Evolutionary conservation across 2,888 invertebrate genomes (phyloP).

Genomic region (Serrognathus titanus): DNA sequence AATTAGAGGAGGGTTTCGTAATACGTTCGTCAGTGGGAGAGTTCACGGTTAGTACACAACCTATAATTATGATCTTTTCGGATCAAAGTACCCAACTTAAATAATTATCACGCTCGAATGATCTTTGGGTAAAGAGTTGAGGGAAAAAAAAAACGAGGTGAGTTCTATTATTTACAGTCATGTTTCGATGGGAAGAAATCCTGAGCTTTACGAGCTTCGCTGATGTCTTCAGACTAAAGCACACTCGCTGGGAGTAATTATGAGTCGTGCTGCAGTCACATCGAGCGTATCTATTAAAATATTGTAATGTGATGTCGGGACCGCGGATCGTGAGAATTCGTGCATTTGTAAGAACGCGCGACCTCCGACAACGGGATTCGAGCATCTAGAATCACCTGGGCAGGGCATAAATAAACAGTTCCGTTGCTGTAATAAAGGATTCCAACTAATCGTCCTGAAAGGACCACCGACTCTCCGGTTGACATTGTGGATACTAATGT

Average conservation of each 20-base stretch:
- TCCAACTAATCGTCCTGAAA: constrained; percentile 26
- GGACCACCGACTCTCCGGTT: constrained; percentile 11
- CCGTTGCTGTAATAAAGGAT: constrained; percentile 23
- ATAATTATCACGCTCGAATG: constrained; percentile 16
- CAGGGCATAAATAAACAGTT: constrained; percentile 29
- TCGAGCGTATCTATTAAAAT: constrained; percentile 31
- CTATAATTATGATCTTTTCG: constrained; percentile 19
- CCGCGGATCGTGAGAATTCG: constrained; percentile 35
- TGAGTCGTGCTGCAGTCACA: constrained; percentile 29
- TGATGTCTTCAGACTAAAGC: constrained; percentile 11
- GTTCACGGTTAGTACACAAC: constrained; percentile 3
- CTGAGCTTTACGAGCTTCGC: constrained; percentile 15
- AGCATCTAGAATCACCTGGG: constrained; percentile 33
- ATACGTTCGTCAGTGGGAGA: background rate
- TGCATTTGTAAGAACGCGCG: constrained; percentile 31
- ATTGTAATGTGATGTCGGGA: constrained; percentile 29
- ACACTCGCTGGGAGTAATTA: constrained; percentile 25
- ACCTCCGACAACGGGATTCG: constrained; percentile 33
- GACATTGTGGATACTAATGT: constrained; percentile 1
- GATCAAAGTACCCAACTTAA: constrained; percentile 7
- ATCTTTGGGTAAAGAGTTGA: constrained; percentile 10
- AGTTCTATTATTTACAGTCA: constrained; percentile 6
- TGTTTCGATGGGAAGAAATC: constrained; percentile 14
- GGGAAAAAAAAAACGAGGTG: background rate
- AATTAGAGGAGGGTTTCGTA: background rate